These are phyloP conservation scores for Crypturellus undulatus DNA, from an alignment of 2,113 vertebrate genomes.

Conservation along the genomic window DNA sequence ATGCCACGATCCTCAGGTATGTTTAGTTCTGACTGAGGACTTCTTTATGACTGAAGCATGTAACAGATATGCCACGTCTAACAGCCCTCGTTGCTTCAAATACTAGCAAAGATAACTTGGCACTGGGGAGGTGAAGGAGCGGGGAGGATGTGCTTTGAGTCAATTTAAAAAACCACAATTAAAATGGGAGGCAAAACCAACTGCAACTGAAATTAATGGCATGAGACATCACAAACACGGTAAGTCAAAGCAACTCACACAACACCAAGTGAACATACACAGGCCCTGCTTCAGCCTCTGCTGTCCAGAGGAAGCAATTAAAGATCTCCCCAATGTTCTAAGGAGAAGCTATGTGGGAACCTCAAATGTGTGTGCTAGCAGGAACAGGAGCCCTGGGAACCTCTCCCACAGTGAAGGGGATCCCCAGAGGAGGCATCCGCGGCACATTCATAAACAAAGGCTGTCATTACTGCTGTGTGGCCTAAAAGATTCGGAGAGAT, in stretches of 20 bases:
- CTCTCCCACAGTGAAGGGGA: background rate
- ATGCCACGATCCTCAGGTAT: background rate
- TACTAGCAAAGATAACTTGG: background rate
- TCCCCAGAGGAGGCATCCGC: background rate
- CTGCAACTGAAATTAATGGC: background rate
- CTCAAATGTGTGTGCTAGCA: rapidly evolving
- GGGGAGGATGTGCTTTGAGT: background rate
- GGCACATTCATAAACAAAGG: background rate
- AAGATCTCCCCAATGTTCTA: background rate
- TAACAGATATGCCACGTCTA: background rate
- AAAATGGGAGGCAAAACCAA: background rate
- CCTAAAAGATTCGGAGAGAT: background rate
- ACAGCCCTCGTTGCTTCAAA: background rate
- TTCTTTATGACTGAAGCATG: background rate
- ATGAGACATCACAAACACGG: rapidly evolving
- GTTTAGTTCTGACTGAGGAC: background rate
- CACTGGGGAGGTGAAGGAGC: background rate
- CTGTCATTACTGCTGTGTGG: background rate
- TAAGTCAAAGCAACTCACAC: background rate
- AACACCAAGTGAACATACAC: background rate
- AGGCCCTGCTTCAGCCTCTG: background rate
- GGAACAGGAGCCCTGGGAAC: background rate
- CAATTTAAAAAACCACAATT: background rate
- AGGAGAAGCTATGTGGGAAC: background rate
- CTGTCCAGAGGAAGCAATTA: background rate